These are phyloP conservation scores for Eupleurogrammus muticus DNA, from an alignment of 2,797 vertebrate species.

Conservation along the genomic window DNA sequence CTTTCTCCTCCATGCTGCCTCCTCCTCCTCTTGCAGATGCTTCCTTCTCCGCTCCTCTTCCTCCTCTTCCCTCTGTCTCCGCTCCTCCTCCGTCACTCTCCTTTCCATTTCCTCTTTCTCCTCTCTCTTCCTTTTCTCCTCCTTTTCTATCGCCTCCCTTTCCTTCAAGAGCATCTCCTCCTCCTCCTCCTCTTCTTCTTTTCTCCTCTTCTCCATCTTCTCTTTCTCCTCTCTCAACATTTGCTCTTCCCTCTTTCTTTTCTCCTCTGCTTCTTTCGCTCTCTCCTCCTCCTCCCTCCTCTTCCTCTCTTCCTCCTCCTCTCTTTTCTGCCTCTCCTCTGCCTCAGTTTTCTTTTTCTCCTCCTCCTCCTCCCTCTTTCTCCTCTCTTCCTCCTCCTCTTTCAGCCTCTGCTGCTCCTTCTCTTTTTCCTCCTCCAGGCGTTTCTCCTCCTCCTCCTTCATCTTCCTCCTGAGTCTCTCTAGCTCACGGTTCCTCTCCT, in stretches of 20 bases:
- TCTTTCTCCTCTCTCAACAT: conserved; percentile 2
- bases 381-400: conserved; percentile 59
- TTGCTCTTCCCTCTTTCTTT: conserved; percentile 20
- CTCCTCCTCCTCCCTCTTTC: conserved; percentile 37
- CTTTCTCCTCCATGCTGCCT: conserved; percentile 12
- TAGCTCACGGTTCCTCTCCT: conserved; percentile 57
- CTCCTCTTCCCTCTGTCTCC: conserved; percentile 12
- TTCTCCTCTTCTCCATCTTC: conserved; percentile 7
- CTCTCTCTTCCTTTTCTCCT: conserved; percentile 15
- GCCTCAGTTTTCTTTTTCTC: conserved; percentile 37
- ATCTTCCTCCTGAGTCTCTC: conserved; percentile 54
- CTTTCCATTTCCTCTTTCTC: conserved; percentile 5
- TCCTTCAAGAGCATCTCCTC: neutral
- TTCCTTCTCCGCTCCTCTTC: neutral
- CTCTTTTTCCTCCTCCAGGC: conserved; percentile 33
- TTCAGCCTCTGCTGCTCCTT: conserved; percentile 50
- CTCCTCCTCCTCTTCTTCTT: conserved; percentile 1
- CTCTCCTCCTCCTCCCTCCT: conserved; percentile 22
- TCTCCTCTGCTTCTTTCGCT: neutral
- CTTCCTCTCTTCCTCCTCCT: conserved; percentile 26
- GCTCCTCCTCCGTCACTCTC: neutral
- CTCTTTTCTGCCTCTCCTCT: neutral
- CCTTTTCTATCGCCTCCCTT: neutral
- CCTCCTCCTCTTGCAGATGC: conserved; percentile 1
- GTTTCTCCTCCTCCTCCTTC: conserved; percentile 60